Conservation (phyloP, 2,113 vertebrate species). For the Oreocharis arfaki region DNA sequence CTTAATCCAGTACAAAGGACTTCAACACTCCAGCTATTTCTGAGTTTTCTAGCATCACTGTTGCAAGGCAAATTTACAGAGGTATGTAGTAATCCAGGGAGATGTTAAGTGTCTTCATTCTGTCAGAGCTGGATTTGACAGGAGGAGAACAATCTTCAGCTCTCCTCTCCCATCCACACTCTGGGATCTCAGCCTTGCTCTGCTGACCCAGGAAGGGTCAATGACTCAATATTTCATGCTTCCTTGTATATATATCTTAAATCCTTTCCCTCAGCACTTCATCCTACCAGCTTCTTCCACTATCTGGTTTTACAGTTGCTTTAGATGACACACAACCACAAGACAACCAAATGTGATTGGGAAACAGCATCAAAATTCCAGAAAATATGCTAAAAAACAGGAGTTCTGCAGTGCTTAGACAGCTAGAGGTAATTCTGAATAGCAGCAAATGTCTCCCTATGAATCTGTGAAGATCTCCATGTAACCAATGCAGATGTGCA, state of each 20-base stretch:
- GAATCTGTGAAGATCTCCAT: background rate
- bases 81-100: background rate
- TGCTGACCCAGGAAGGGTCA: background rate
- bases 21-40: background rate
- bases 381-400: background rate
- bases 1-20: background rate
- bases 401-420: background rate
- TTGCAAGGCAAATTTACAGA: background rate
- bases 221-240: background rate
- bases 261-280: background rate
- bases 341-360: background rate
- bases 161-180: background rate
- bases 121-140: background rate
- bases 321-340: background rate
- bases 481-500: background rate
- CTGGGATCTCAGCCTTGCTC: background rate
- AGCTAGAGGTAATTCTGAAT: background rate
- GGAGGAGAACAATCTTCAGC: background rate
- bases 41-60: background rate
- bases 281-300: background rate
- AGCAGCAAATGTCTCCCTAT: background rate
- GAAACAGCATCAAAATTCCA: background rate
- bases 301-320: background rate
- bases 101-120: background rate
- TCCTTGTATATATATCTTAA: background rate